Evolutionary conservation across 2,888 invertebrate genomes (phyloP).

Genomic region (Plutella xylostella): DNA sequence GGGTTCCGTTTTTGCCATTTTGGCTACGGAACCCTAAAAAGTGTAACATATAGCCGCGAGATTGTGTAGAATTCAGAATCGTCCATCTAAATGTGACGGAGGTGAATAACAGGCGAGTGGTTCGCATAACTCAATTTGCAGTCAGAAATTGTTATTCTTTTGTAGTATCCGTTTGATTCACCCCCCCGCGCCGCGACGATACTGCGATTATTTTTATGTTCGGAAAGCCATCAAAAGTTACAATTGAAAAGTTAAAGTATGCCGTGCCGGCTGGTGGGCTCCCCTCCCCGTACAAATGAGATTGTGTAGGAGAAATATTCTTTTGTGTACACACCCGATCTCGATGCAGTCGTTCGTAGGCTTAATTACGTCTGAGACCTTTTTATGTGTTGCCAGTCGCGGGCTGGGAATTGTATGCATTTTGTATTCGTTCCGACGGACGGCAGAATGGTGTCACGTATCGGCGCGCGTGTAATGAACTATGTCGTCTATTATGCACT

Average conservation of each 20-base stretch:
- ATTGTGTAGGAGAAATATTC: slow-evolving; percentile 53
- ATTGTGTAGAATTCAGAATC: too few relatives aligned
- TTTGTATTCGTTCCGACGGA: slow-evolving; percentile 6
- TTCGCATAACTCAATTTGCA: slow-evolving; percentile 53
- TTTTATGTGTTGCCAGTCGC: slow-evolving; percentile 7
- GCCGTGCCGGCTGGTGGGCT: slow-evolving; percentile 55
- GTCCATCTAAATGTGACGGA: slow-evolving; percentile 27
- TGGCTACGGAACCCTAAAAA: too few relatives aligned
- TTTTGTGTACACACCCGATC: slow-evolving; percentile 45
- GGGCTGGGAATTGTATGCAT: slow-evolving; percentile 8
- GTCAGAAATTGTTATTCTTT: slow-evolving; percentile 65
- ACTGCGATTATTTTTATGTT: slow-evolving; percentile 67
- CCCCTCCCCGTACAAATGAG: slow-evolving; percentile 57
- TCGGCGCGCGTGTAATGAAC: too few relatives aligned
- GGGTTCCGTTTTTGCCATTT: too few relatives aligned
- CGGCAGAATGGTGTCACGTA: slow-evolving; percentile 2
- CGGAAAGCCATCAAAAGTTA: slow-evolving; percentile 70
- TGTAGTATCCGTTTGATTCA: slow-evolving; percentile 54
- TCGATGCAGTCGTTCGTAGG: slow-evolving; percentile 26
- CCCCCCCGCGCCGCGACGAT: slow-evolving; percentile 51
- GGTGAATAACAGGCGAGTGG: slow-evolving; percentile 46
- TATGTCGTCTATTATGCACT: too few relatives aligned
- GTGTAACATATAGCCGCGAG: too few relatives aligned
- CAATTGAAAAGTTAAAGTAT: slow-evolving; percentile 71
- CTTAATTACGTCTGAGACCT: slow-evolving; percentile 27